Evolutionary conservation across 1,140 invertebrate genomes (phyloP), one percentile per base, ranked within the genome.

Genomic region (Schlechtendalia chinensis): DNA sequence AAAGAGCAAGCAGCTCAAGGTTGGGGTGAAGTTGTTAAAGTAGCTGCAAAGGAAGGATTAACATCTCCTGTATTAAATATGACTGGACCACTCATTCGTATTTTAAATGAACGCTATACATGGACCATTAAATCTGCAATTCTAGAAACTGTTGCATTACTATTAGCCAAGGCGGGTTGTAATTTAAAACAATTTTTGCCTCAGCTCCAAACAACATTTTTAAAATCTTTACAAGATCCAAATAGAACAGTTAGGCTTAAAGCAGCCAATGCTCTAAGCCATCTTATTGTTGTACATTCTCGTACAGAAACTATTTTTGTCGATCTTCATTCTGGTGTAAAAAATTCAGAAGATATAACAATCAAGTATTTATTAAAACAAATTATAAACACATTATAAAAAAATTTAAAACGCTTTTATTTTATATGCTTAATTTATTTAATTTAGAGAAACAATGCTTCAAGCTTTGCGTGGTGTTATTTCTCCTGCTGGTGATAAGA

Each of bases 141-240:
- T 16, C 87, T 99, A 8, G 96, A 98, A 85, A 97, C 96, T 0
- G 88, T 99, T 24, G 94, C 95, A 1, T 89, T 95, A 72, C 88
- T 99, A 24, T 87, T 99, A n/a, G 90, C 91, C 19, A 97, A 97
- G 89, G 93, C 69, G 75, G 83, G 83, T 84, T 72, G 71, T 81
- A 61, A 74, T 74, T 86, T 99, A 85, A 98, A 97, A 87, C 96
- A 98, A 85, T 99, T 99, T 87, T 88, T 99, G 83, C 97, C 98
- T 16, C 97, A 99, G 88, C 88, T 99, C 14, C 97, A 99, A 89
- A 98, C 96, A 24, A 98, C 97, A 6, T 99, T 99, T 86, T 88
- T 98, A 17, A 97, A 97, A 88, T 92, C 96, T 5, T 87, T 98
- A 24, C 93, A 93, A 86, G 97, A 98, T 86, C 90, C 91, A 32